Conservation (phyloP, 1,140 invertebrate genomes). For the Drosophila gunungcola region DNA sequence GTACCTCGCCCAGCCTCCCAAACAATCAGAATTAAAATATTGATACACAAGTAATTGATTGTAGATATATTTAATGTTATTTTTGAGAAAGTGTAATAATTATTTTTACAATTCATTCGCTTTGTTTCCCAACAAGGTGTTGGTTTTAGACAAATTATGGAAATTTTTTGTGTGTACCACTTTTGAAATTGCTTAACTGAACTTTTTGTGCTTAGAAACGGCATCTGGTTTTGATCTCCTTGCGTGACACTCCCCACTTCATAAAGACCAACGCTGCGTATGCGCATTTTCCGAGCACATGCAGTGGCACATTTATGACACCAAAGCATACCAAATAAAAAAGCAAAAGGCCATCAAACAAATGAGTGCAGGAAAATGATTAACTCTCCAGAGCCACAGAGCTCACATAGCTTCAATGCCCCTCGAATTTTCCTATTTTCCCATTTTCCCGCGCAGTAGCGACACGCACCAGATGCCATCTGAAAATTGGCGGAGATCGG, state of each 20-base stretch:
- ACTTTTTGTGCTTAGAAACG: background rate
- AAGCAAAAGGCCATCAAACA: slow-evolving; percentile 59
- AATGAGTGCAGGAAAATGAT: slow-evolving; percentile 73
- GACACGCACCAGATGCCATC: slow-evolving; percentile 51
- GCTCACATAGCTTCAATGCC: slow-evolving; percentile 13
- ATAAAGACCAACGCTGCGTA: slow-evolving; percentile 49
- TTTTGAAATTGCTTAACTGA: background rate
- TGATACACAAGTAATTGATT: too few relatives aligned
- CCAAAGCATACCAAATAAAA: slow-evolving; percentile 39
- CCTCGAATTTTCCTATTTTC: slow-evolving; percentile 35
- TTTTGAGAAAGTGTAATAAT: too few relatives aligned
- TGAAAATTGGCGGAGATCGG: background rate
- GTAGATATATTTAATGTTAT: too few relatives aligned
- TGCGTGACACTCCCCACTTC: slow-evolving; percentile 13
- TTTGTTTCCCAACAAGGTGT: too few relatives aligned
- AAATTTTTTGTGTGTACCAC: background rate
- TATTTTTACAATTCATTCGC: too few relatives aligned
- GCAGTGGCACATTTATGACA: slow-evolving; percentile 57
- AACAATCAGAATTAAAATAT: too few relatives aligned
- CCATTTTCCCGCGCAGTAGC: slow-evolving; percentile 13
- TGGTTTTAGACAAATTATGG: too few relatives aligned
- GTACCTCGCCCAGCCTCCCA: too few relatives aligned
- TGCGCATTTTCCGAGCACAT: slow-evolving; percentile 39
- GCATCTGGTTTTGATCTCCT: slow-evolving; percentile 18
- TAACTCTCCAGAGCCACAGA: slow-evolving; percentile 52